These are phyloP conservation scores for Atrina japonica DNA, from an alignment of 2,888 invertebrate species.

Conservation along the genomic window DNA sequence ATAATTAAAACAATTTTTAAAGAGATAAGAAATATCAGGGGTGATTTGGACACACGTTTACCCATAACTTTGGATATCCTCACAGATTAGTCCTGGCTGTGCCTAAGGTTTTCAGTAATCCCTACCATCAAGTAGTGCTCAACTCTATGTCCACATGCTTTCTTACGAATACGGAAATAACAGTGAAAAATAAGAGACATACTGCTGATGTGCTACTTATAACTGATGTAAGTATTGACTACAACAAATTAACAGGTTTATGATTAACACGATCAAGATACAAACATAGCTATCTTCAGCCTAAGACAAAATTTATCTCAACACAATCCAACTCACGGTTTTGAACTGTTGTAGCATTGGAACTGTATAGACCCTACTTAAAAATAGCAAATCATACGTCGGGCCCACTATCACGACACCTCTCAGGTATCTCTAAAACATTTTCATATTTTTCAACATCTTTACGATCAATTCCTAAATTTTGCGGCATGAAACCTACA, in stretches of 20 bases:
- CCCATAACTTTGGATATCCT: conserved; percentile 2
- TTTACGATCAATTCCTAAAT: background rate
- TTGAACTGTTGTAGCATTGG: background rate
- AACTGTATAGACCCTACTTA: background rate
- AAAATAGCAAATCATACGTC: background rate
- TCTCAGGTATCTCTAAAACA: background rate
- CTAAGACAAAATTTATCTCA: background rate
- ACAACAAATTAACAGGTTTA: background rate
- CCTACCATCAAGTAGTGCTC: background rate
- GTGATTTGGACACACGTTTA: background rate
- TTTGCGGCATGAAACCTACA: background rate
- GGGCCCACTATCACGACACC: background rate
- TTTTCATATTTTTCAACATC: background rate
- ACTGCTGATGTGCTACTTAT: background rate
- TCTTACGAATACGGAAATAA: conserved; percentile 1
- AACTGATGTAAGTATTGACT: background rate
- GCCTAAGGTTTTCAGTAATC: background rate
- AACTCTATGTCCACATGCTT: background rate
- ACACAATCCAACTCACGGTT: background rate
- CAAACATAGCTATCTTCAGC: background rate
- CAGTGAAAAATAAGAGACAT: background rate
- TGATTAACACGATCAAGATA: background rate
- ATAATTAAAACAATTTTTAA: conserved; percentile 1
- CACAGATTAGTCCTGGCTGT: background rate
- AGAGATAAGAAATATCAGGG: background rate